A percentile compares a stretch with the other conserved stretches of the same genome.
These are phyloP conservation scores for Aramus guarauna DNA, from an alignment of 2,113 vertebrate genomes.

Conservation along the genomic window DNA sequence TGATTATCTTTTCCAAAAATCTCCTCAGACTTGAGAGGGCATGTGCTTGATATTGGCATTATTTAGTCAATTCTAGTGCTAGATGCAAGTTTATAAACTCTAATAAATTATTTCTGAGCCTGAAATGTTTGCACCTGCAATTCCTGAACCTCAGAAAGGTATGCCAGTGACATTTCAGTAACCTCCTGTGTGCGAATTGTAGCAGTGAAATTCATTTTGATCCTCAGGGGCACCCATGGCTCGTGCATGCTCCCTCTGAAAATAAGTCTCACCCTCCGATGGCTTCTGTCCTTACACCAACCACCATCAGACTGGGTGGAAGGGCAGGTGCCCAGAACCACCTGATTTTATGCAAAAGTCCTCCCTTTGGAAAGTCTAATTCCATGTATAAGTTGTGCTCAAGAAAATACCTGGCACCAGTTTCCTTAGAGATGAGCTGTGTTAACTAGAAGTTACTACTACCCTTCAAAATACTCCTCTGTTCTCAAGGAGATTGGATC, in stretches of 20 bases:
- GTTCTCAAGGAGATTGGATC: background rate
- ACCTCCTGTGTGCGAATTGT: background rate
- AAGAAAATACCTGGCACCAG: background rate
- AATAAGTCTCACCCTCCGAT: background rate
- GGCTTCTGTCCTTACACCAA: background rate
- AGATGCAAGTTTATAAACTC: background rate
- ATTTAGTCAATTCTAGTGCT: background rate
- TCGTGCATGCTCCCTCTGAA: background rate
- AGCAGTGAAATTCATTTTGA: background rate
- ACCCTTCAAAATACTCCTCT: background rate
- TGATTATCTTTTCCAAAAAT: background rate
- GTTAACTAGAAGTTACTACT: background rate
- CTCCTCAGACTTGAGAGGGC: background rate
- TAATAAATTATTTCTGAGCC: background rate
- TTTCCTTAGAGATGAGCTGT: background rate
- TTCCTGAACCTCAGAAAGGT: background rate
- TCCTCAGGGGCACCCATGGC: background rate
- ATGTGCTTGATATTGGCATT: rapidly evolving
- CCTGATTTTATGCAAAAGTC: background rate
- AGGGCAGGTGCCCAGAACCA: background rate
- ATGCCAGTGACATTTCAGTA: background rate
- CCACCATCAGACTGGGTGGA: background rate
- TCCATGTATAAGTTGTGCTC: background rate
- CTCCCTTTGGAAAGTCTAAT: background rate
- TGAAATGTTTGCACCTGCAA: background rate